Evolutionary conservation across 2,888 invertebrate genomes (phyloP), one percentile per base, ranked within the genome.

Genomic region (Tryphoninae sp.): DNA sequence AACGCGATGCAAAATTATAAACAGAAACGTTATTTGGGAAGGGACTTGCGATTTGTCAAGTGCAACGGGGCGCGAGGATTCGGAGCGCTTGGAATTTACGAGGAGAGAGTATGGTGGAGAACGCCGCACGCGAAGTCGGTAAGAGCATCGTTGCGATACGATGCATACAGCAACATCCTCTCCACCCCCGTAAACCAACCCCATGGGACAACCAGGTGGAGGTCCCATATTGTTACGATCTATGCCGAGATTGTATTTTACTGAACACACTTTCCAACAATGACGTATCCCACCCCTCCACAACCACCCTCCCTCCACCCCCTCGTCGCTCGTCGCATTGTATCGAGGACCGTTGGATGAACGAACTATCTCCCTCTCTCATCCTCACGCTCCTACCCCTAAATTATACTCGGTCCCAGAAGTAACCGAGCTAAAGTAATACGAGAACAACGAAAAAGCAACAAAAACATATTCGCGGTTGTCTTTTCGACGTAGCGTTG

Each of bases 221-320:
- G n/a, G 85, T 86, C 84, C 76, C 86, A 85, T 86, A 88, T 88
- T 86, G 85, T 86, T 85, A 81, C 84, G 82, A 86, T 88, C 85
- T 87, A 87, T 86, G 85, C 85, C 75, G 84, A 80, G 79, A 84
- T 84, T 84, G 83, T 84, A 83, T 81, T 89, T 77, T 88, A 87
- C 87, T 87, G 86, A 88, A 84, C 86, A 85, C 86, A 86, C 76
- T 84, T 80, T 78, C 85, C 84, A 87, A 89, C 89, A 89, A 89
- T 88, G 86, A 83, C 82, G 82, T 73, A 83, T 87, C 86, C 85
- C 87, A 62, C 67, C 40, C 19, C 61, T 19, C 1, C 19, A 19
- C 19, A 19, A 19, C 19, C 19, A 1, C 19, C 26, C 26, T 3
- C 26, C 26, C 26, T 3, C 26, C 26, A 2, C 26, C 22, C 22